Evolutionary conservation across 2,113 vertebrate genomes (phyloP), one percentile per base, ranked within the genome.

Genomic region (Percina caprodes): DNA sequence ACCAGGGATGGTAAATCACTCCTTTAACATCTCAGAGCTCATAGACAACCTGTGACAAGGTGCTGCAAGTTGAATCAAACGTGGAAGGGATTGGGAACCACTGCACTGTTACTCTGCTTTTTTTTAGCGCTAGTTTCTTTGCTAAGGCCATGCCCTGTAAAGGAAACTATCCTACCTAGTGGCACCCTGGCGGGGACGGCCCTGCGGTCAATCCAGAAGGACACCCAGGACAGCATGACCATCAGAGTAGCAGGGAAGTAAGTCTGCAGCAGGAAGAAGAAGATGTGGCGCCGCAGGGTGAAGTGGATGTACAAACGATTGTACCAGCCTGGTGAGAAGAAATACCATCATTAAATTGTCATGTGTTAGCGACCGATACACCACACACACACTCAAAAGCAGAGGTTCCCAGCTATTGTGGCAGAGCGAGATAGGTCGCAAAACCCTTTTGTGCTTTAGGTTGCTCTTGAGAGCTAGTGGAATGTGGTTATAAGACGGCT

Each of bases 171-270:
- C 75, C 88, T 82, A 98, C 97, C 97, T 84, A 99, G 89, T 0
- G 97, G 97, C 24, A 98, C 97, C 92, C 97, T 93, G 79, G 97
- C 97, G 0, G 97, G 97, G 39, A 97, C 97, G 1, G 97, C 97
- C 88, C 97, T 94, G 79, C 96, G 96, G 76, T 98, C 97, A 0
- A 98, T 98, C 97, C 97, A 98, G 92, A 98, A 98, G 33, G 97
- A 98, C 71, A 98, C 97, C 97, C 97, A 98, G 83, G 97, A 97
- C 82, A 98, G 86, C 97, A 98, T 98, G 91, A 98, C 97, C 97
- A 98, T 98, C 63, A 98, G 94, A 7, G 97, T 97, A 3, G 97
- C 97, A 0, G 97, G 97, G 61, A 98, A 98, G 71, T 97, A 98
- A 16, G 97, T 98, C 84, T 98, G 97, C 63, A 97, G 95, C 94